Conservation (phyloP, 2,888 invertebrate species). For the Diadegma fenestrale region DNA sequence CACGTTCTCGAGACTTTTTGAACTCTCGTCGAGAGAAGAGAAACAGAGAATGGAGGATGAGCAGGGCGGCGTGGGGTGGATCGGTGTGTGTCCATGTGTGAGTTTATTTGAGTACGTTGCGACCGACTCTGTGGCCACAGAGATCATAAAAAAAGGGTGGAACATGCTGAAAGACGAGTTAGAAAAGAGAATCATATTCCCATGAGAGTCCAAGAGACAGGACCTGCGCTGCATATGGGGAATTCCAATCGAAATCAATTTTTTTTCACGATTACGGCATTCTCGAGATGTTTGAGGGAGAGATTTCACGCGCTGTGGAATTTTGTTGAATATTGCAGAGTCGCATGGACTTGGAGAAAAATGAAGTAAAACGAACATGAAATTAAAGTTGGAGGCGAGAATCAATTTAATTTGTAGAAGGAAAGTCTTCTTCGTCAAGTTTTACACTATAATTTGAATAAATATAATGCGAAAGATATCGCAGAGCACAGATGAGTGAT, state of each 20-base stretch:
- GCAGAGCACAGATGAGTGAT: not conserved
- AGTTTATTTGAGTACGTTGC: slow-evolving; percentile 16
- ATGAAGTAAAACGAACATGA: not conserved
- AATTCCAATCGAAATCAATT: not conserved
- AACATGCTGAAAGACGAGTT: slow-evolving; percentile 32
- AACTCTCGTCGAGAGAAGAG: slow-evolving; percentile 53
- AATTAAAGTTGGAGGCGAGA: not conserved
- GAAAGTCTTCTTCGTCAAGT: not conserved
- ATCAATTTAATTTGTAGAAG: not conserved
- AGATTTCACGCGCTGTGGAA: not conserved
- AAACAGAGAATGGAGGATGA: not conserved
- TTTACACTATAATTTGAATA: not conserved
- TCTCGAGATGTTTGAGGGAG: not conserved
- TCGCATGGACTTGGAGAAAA: not conserved
- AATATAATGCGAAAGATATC: not conserved
- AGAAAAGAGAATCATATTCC: slow-evolving; percentile 63
- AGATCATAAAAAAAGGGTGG: slow-evolving; percentile 57
- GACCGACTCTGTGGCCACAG: slow-evolving; percentile 33
- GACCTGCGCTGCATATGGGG: not conserved
- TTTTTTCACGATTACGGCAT: not conserved
- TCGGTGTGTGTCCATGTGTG: slow-evolving; percentile 14
- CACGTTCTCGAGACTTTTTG: slow-evolving; percentile 80
- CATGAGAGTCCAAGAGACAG: slow-evolving; percentile 47
- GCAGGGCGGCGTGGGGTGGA: not conserved
- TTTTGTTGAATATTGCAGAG: too few relatives aligned